Conservation (phyloP, 1,140 invertebrate species). For the Diorhabda elongata region DNA sequence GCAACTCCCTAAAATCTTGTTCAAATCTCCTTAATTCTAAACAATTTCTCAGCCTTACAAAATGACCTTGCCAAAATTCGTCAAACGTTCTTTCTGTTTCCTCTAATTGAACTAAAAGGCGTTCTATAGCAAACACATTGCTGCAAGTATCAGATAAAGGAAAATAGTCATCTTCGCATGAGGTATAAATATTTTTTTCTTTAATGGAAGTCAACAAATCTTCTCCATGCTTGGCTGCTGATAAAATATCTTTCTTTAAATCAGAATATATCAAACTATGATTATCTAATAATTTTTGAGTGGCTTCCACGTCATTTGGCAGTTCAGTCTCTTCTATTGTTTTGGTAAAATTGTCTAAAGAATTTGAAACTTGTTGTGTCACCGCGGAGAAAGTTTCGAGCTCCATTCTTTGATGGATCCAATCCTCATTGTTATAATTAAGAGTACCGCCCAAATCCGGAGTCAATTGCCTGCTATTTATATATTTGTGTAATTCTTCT, state of each 20-base stretch:
- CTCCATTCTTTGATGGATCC: conserved; percentile 95
- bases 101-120: conserved; percentile 88
- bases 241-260: conserved; percentile 75
- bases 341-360: conserved; percentile 79
- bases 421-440: conserved; percentile 88
- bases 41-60: conserved; percentile 81
- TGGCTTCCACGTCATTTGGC: conserved; percentile 76
- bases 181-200: conserved; percentile 47
- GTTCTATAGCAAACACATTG: conserved; percentile 89
- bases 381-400: conserved; percentile 90
- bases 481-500: conserved; percentile 79
- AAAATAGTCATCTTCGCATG: conserved; percentile 51
- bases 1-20: conserved; percentile 78
- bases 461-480: conserved; percentile 82
- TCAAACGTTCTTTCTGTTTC: conserved; percentile 93
- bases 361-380: conserved; percentile 80
- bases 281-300: conserved; percentile 62
- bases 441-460: conserved; percentile 83
- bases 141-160: conserved; percentile 67
- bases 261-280: conserved; percentile 64
- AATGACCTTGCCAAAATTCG: conserved; percentile 89
- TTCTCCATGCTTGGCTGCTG: conserved; percentile 80
- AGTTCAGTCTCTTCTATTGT: conserved; percentile 76
- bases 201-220: conserved; percentile 69
- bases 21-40: conserved; percentile 86